Evolutionary conservation across 1,140 invertebrate genomes (phyloP).

Genomic region (Drosophila nikananu): DNA sequence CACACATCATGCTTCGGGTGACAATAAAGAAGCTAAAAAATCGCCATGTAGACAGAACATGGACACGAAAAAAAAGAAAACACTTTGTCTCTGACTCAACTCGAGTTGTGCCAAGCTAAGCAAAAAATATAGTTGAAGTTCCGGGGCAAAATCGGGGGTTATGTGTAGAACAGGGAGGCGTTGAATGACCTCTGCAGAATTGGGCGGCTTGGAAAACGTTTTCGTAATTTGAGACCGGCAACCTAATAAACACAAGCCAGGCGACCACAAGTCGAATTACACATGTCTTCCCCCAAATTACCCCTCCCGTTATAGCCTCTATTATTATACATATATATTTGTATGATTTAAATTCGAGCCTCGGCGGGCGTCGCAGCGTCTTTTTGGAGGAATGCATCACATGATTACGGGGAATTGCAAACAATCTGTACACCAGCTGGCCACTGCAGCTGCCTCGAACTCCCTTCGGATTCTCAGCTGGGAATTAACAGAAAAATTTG

Average conservation of each 20-base stretch:
- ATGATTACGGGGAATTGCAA: constrained; percentile 40
- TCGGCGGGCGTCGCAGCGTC: constrained; percentile 38
- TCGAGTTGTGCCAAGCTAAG: constrained; percentile 39
- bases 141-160: constrained; percentile 16
- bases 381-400: constrained; percentile 25
- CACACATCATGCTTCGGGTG: constrained; percentile 42
- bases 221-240: constrained; percentile 51
- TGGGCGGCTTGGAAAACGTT: constrained; percentile 34
- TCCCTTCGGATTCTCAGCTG: constrained; percentile 7
- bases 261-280: constrained; percentile 58
- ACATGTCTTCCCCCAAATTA: constrained; percentile 10
- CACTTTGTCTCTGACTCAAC: constrained; percentile 62
- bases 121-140: constrained; percentile 19
- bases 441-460: constrained; percentile 29
- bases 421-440: constrained; percentile 34
- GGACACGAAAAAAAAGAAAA: constrained; percentile 13
- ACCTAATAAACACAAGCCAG: constrained; percentile 36
- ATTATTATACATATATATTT: constrained; percentile 2
- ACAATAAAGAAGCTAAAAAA: constrained; percentile 35
- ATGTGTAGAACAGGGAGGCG: constrained; percentile 30
- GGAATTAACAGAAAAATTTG: background rate
- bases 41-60: constrained; percentile 50
- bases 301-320: background rate
- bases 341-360: constrained; percentile 18
- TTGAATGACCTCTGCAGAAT: constrained; percentile 67